Percentiles rank a stretch among this genome's conserved stretches.
Conservation (phyloP, 2,797 vertebrate species). For the Pangasius macronema region DNA sequence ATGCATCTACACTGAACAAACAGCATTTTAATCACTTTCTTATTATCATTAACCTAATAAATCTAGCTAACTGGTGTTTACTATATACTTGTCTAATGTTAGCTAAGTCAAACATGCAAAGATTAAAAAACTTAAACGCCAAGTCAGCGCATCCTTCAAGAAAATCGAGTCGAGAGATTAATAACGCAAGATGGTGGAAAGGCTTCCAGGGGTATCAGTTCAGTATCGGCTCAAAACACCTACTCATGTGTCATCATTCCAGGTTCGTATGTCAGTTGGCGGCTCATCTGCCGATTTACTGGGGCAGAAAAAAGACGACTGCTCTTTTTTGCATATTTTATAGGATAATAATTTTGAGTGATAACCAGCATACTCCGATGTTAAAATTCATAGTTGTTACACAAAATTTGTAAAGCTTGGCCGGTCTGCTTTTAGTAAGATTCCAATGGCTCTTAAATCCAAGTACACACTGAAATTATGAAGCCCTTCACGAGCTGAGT, state of each 20-base stretch:
- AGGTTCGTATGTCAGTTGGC: not conserved
- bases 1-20: not conserved
- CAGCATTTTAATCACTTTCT: not conserved
- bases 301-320: not conserved
- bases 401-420: not conserved
- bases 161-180: not conserved
- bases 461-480: not conserved
- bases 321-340: not conserved
- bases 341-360: not conserved
- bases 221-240: conserved; percentile 6
- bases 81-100: not conserved
- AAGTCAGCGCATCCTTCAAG: not conserved
- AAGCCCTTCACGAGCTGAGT: not conserved
- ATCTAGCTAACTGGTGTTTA: too few species aligned
- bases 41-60: not conserved
- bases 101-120: not conserved
- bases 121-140: not conserved
- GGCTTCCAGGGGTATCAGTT: not conserved
- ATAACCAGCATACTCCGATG: not conserved
- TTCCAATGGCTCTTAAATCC: not conserved
- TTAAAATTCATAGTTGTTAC: not conserved
- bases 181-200: not conserved
- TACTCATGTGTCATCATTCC: not conserved
- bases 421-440: not conserved
- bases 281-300: not conserved